Evolutionary conservation across 2,113 vertebrate species (phyloP).

Genomic region (Uria lomvia): DNA sequence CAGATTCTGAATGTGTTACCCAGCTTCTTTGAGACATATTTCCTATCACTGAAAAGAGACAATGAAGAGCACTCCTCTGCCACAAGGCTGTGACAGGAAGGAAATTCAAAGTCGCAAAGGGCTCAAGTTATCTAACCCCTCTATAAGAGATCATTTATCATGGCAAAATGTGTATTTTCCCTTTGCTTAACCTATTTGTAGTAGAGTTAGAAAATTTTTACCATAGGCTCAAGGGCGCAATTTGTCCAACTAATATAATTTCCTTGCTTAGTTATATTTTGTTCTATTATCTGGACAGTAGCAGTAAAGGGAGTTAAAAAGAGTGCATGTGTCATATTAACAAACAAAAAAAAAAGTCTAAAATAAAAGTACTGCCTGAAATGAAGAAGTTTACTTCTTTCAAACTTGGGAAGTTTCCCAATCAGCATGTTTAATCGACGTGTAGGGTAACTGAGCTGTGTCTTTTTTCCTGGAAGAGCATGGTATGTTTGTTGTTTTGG

Average conservation of each 20-base stretch:
- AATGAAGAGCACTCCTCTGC: not conserved
- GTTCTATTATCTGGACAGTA: not conserved
- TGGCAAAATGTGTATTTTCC: not conserved
- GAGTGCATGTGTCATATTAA: not conserved
- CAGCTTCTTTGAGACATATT: not conserved
- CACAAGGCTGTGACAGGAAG: not conserved
- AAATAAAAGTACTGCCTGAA: not conserved
- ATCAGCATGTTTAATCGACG: not conserved
- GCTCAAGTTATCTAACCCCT: not conserved
- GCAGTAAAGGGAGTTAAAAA: not conserved
- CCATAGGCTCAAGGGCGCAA: not conserved
- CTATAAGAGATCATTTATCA: not conserved
- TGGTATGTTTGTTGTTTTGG: not conserved
- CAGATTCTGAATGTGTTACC: not conserved
- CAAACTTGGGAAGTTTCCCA: not conserved
- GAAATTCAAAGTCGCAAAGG: not conserved
- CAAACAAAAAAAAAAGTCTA: not conserved
- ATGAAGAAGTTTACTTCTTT: not conserved
- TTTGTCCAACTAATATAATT: not conserved
- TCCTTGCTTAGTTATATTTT: not conserved
- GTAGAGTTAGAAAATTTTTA: not conserved
- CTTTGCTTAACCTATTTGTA: not conserved
- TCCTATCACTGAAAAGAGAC: too few relatives aligned
- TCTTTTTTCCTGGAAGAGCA: not conserved
- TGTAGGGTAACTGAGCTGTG: not conserved